These are phyloP conservation scores for Callimorpha dominula DNA, from an alignment of 2,888 invertebrate species.

Conservation along the genomic window DNA sequence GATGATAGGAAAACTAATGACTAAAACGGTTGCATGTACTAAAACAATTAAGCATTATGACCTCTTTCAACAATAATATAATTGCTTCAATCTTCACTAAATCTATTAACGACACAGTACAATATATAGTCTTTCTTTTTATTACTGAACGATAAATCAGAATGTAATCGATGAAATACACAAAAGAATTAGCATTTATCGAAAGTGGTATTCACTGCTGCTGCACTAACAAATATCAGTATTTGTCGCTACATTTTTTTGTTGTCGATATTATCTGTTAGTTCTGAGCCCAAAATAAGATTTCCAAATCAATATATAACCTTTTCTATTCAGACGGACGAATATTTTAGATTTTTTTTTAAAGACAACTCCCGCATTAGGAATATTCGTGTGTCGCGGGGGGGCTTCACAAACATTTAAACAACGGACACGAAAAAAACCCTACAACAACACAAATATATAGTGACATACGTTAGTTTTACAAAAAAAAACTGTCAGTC, in stretches of 20 bases:
- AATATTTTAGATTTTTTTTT: neutral
- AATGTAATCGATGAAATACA: neutral
- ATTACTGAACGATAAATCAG: neutral
- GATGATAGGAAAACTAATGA: neutral
- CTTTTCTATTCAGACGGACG: neutral
- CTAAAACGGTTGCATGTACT: neutral
- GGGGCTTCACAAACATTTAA: too few species aligned
- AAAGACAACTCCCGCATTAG: too few species aligned
- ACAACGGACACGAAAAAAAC: too few species aligned
- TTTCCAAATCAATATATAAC: neutral
- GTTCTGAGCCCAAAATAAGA: neutral
- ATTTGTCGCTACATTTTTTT: too few species aligned
- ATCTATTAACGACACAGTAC: neutral
- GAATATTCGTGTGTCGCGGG: too few species aligned
- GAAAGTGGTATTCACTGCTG: neutral
- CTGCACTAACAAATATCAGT: neutral
- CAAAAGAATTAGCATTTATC: neutral
- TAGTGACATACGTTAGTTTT: too few species aligned
- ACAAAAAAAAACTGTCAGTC: too few species aligned
- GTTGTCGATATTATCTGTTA: neutral
- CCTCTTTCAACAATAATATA: neutral
- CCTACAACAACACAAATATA: too few species aligned
- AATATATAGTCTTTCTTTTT: neutral
- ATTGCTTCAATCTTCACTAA: neutral
- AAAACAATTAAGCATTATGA: neutral